Base-by-base conservation (phyloP, 35 echinoderm and acorn worm species). In the Strongylocentrotus purpuratus region DNA sequence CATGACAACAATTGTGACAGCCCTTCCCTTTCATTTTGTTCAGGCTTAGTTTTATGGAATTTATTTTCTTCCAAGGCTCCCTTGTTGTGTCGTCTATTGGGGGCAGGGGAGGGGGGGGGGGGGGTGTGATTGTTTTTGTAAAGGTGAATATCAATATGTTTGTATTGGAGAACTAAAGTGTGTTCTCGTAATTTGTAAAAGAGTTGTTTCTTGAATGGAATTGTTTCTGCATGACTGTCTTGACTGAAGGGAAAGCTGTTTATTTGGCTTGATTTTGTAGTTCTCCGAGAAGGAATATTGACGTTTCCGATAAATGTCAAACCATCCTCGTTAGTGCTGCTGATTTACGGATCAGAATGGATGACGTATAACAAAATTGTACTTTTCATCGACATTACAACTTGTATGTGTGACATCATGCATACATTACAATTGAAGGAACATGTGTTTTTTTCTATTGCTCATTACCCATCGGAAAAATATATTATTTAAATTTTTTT, bases 1-100 rank as follows among this genome's bases (percentile, higher is more conserved):
- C 45, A 89, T 89, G 87, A 89, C 87, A 89, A 89, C 87, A 89
- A 89, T 89, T 89, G 33, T 89, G 87, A 18, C 32, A 45, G 33
- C 45, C 87, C 87, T 89, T 46, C 17, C 87, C 45, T 89, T 89
- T 89, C 45, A 5, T 46, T 25, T 78, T 78, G 20, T 22, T 28
- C 25, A 78, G 65, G 65, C 65, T 28, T 78, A n/a, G 65, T 78
- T 78, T 78, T 78, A 78, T 28, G n/a, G 25, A 4, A 78, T 78
- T n/a, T 78, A 78, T 78, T 78, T 78, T 7, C 65, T 78, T 78
- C 20, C 22, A 78, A 78, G 22, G 65, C 22, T 78, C 65, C 65
- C 65, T 78, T 78, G 18, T 78, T 59, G 52, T 59, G 11, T 78
- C 22, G 20, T 78, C 20, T 1, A 1, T 41, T 41, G 35, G 35